phyloP scores from a whole-genome alignment of 2,888 invertebrate species.

The Philopedon plagiatum region DNA sequence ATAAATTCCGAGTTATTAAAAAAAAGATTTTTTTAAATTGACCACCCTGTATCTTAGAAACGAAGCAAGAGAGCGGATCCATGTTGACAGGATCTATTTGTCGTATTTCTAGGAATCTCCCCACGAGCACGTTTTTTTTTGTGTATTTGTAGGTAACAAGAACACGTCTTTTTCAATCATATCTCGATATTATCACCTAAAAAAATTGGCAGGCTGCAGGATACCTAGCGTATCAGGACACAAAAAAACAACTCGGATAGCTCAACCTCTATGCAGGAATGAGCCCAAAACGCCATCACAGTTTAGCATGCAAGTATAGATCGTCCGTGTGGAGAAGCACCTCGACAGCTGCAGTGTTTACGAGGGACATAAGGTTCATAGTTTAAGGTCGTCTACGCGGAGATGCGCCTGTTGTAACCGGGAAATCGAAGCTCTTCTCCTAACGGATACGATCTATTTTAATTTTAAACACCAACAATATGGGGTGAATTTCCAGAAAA shows the following conservation, averaged over 20 bases:
- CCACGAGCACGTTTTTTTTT: too few species aligned
- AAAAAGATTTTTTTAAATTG: too few species aligned
- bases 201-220: slow-evolving; percentile 25
- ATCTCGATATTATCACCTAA: not conserved
- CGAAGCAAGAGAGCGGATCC: too few species aligned
- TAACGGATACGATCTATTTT: not conserved
- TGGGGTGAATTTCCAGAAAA: slow-evolving; percentile 11
- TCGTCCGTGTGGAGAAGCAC: not conserved
- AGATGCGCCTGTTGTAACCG: not conserved
- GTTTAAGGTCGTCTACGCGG: slow-evolving; percentile 1
- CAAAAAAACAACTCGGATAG: slow-evolving; percentile 1
- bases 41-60: too few species aligned
- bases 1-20: too few species aligned
- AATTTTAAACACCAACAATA: slow-evolving; percentile 8
- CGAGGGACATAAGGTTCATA: too few species aligned
- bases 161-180: not conserved
- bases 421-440: not conserved
- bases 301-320: slow-evolving; percentile 11
- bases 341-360: too few species aligned
- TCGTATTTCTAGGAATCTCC: too few species aligned
- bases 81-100: too few species aligned
- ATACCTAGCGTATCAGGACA: slow-evolving; percentile 17
- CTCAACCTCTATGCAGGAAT: not conserved
- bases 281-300: slow-evolving; percentile 27
- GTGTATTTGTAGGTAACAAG: too few species aligned